Evolutionary conservation across 2,113 vertebrate species (phyloP).

Genomic region (Elephas maximus): DNA sequence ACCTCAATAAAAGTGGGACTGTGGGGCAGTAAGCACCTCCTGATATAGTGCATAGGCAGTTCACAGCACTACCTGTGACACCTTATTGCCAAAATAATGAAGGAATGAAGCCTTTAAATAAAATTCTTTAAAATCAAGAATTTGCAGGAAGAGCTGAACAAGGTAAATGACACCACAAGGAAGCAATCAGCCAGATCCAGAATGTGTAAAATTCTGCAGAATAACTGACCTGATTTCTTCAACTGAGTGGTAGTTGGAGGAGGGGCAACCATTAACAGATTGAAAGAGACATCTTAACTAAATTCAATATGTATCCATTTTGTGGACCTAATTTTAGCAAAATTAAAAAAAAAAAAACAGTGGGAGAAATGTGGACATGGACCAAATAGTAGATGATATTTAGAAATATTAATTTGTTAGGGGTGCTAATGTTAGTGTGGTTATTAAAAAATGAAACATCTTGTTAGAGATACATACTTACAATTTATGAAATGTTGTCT

Average conservation of each 20-base stretch:
- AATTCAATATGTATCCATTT: background rate
- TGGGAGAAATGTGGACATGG: background rate
- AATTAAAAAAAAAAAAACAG: slow-evolving; percentile 14
- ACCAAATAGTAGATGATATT: background rate
- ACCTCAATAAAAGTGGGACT: slow-evolving; percentile 3
- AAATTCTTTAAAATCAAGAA: background rate
- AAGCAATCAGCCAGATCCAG: slow-evolving; percentile 26
- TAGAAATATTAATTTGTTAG: slow-evolving; percentile 48
- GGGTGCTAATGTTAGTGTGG: background rate
- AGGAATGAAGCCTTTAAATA: background rate
- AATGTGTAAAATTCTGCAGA: slow-evolving; percentile 34
- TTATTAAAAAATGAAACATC: background rate
- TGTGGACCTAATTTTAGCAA: background rate
- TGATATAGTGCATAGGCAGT: background rate
- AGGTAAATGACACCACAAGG: background rate
- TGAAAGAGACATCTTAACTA: background rate
- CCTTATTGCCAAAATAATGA: slow-evolving; percentile 4
- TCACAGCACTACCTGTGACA: background rate
- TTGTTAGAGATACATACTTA: slow-evolving; percentile 28
- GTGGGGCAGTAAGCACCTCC: background rate
- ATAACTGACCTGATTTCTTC: background rate
- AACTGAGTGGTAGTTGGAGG: background rate
- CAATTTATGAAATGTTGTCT: background rate
- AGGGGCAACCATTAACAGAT: background rate
- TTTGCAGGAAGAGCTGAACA: background rate